A percentile compares a stretch with the other conserved stretches of the same genome.
These are phyloP conservation scores for Colaptes auratus DNA, from an alignment of 2,113 vertebrate species.

Conservation along the genomic window DNA sequence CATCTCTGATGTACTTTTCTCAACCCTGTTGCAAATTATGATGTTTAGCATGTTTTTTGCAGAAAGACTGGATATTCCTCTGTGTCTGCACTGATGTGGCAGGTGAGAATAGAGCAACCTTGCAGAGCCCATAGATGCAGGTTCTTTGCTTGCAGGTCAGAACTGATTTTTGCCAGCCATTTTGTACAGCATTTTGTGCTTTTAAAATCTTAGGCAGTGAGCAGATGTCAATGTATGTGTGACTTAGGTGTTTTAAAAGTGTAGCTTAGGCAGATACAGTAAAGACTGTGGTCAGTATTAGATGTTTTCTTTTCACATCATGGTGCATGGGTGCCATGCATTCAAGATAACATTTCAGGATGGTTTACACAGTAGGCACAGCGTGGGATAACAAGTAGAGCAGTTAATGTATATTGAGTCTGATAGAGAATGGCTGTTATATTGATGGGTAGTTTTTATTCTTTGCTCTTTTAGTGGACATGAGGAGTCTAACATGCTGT, in stretches of 20 bases:
- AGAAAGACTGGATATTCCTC: neutral
- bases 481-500: neutral
- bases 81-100: accelerated
- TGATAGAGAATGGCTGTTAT: neutral
- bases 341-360: neutral
- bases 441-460: neutral
- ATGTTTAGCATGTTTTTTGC: neutral
- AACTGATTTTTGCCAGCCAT: neutral
- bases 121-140: accelerated
- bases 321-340: neutral
- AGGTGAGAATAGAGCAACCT: neutral
- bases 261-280: neutral
- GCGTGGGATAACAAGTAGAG: neutral
- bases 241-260: neutral
- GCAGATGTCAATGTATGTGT: neutral
- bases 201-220: neutral
- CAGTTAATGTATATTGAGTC: neutral
- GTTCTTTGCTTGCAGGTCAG: neutral
- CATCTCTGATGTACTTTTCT: neutral
- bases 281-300: neutral
- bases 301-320: neutral
- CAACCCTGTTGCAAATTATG: neutral
- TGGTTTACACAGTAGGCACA: neutral
- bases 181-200: neutral
- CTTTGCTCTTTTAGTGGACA: neutral